Base-by-base conservation (phyloP, 2,888 invertebrate species). In the Troglohyphantes excavatus region DNA sequence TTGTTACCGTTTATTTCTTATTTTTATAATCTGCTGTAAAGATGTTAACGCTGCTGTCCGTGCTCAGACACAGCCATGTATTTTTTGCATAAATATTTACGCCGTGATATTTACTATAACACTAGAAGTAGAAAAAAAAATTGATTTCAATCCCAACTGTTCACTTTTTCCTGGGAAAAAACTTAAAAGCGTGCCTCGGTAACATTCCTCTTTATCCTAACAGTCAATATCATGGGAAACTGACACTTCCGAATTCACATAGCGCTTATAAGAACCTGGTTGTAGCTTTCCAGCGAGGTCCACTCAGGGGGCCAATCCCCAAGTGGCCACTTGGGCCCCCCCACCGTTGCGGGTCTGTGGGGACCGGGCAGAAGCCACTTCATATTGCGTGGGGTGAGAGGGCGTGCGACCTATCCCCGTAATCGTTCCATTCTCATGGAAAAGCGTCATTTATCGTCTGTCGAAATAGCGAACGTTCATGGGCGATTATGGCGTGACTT, bases 371-470 rank as follows among this genome's bases (percentile, higher is more conserved):
- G 61, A 29, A 78, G 23, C n/a, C 70, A 72, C 82, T 61, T 59
- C 59, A 72, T 53, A 82, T 61, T 17, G 82, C 72, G 82, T 61
- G 61, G 72, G 82, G 82, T 81, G 72, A 73, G 63, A 87, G 87
- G 81, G 81, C 87, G 87, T 87, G 87, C 59, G 87, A 87, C 73
- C 82, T 59, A 11, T n/a, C 46, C 43, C 68, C 53, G 17, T 53
- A 33, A 67, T 53, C 81, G 67, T 43, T 46, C 33, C 73, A 19
- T 65, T 78, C 63, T 73, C 21, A 43, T 72, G 61, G 19, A n/a
- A 9, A 46, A 23, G 43, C 43, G 11, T 2, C 82, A 33, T 39
- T 82, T 82, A 82, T 82, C 82, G 82, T 72, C 39, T 61, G 82
- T 70, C 72, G 82, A 82, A 33, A 72, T 39, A 82, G 26, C 19